Evolutionary conservation across 2,888 invertebrate species (phyloP), one percentile per base, ranked within the genome.

Genomic region (Dastarcus helophoroides): DNA sequence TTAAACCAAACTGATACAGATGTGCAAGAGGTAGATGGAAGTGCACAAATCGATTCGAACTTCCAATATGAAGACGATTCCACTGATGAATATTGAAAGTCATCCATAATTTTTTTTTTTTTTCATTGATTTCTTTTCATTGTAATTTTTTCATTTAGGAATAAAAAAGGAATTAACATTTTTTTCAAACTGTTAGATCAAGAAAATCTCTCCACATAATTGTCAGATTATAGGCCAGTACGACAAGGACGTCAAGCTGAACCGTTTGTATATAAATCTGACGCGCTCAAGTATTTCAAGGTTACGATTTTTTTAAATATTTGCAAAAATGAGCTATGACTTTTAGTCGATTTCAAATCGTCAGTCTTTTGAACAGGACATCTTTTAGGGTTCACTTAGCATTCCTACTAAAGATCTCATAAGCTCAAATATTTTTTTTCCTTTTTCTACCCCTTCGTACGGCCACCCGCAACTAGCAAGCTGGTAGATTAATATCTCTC

Each of bases 401-500:
- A n/a, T 15, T 14, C 24, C 12, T 6, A 15, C 3, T 31, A 7
- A 28, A 31, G 12, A 26, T 39, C 41, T 41, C 35, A 38, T 33
- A 26, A 31, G 33, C 33, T 37, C 35, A 29, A 37, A 14, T 29
- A 40, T 40, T 38, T 40, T 41, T 31, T 34, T 26, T 19, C 3
- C 14, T 9, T 23, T 30, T 42, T 37, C 21, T 22, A 21, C 21
- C 19, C 24, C 30, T 15, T 27, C 26, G 15, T 27, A 37, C 31
- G 22, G 31, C 32, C 26, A 33, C 34, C 36, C 29, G 24, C 36
- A 37, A 21, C 19, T 32, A 24, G 30, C 35, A 41, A 41, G 33
- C 31, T 10, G 32, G 29, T 33, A 39, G 40, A 41, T 35, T 41
- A 41, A 42, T 14, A 41, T 41, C 22, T 24, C 17, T 29, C 14